These are phyloP conservation scores for Spodoptera litura DNA, from an alignment of 1,140 invertebrate genomes.

Conservation along the genomic window DNA sequence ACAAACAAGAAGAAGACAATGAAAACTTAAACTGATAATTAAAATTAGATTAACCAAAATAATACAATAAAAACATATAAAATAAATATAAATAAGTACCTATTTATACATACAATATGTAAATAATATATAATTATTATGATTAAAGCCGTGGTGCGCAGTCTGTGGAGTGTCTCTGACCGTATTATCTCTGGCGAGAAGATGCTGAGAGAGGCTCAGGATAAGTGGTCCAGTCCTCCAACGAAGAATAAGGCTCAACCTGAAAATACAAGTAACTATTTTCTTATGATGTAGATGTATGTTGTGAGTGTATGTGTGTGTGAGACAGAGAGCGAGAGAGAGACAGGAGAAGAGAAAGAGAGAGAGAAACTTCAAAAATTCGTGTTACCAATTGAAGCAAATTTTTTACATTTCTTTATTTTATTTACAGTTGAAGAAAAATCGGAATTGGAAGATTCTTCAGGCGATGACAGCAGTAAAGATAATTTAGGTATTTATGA, in stretches of 20 bases:
- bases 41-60: too few relatives aligned
- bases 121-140: not conserved
- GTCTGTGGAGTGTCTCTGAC: slow-evolving; percentile 78
- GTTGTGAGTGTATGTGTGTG: too few relatives aligned
- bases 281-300: too few relatives aligned
- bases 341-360: too few relatives aligned
- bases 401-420: slow-evolving; percentile 9
- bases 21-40: too few relatives aligned
- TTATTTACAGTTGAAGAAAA: slow-evolving; percentile 70
- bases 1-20: too few relatives aligned
- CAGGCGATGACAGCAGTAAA: slow-evolving; percentile 54
- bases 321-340: too few relatives aligned
- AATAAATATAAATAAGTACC: too few relatives aligned
- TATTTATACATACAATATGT: too few relatives aligned
- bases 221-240: slow-evolving; percentile 69
- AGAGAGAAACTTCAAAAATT: too few relatives aligned
- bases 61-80: too few relatives aligned
- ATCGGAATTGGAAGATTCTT: slow-evolving; percentile 70
- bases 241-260: slow-evolving; percentile 50
- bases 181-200: slow-evolving; percentile 76
- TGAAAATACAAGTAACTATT: slow-evolving; percentile 53
- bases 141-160: slow-evolving; percentile 71
- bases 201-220: slow-evolving; percentile 78
- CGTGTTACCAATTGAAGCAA: not conserved
- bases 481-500: slow-evolving; percentile 61